phyloP scores from a whole-genome alignment of 2,113 vertebrate genomes.

The Lepidothrix coronata region DNA sequence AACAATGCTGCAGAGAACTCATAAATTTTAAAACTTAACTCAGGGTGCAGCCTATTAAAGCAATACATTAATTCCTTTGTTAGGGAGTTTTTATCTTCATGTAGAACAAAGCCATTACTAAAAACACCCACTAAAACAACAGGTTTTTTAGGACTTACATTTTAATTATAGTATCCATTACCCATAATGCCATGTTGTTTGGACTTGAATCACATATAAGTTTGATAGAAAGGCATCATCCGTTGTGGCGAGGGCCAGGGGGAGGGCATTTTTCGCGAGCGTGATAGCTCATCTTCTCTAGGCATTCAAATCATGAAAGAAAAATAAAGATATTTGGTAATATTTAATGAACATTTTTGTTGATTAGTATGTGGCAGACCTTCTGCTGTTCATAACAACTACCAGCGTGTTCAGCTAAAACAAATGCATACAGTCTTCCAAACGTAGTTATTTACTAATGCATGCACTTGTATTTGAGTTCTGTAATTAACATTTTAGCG shows the following conservation, averaged over 20 bases:
- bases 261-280: background rate
- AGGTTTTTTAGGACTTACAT: constrained; percentile 55
- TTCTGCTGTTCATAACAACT: background rate
- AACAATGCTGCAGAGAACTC: constrained; percentile 77
- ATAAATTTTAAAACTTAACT: constrained; percentile 77
- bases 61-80: constrained; percentile 73
- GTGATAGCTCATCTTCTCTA: background rate
- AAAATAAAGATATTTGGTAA: background rate
- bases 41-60: constrained; percentile 71
- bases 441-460: background rate
- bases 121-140: constrained; percentile 66
- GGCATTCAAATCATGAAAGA: background rate
- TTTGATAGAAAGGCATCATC: constrained; percentile 41
- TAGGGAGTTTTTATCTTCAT: constrained; percentile 70
- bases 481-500: constrained; percentile 52
- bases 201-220: constrained; percentile 33
- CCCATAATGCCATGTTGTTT: constrained; percentile 46
- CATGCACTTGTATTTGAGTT: constrained; percentile 4
- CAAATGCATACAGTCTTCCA: background rate
- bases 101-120: constrained; percentile 71
- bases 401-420: background rate
- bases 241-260: background rate
- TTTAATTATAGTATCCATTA: constrained; percentile 68
- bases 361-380: background rate
- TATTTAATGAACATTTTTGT: background rate